These are phyloP conservation scores for Pectinophora gossypiella DNA, from an alignment of 1,140 invertebrate species.

Conservation along the genomic window DNA sequence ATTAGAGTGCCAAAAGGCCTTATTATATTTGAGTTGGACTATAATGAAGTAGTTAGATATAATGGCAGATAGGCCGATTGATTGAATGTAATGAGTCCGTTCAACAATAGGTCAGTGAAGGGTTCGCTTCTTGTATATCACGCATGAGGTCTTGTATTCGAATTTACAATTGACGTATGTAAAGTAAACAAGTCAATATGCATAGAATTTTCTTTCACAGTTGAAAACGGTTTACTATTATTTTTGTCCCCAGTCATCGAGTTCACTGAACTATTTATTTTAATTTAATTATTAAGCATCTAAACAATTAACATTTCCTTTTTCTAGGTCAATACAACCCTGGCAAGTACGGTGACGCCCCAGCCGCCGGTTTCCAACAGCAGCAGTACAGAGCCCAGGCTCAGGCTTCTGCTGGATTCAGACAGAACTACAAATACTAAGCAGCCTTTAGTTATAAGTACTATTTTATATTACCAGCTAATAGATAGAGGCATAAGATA, in stretches of 20 bases:
- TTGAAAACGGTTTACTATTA: too few species aligned
- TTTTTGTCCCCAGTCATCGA: neutral
- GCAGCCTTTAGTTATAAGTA: neutral
- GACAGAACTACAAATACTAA: constrained; percentile 60
- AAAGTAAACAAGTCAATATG: neutral
- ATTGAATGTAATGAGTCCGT: neutral
- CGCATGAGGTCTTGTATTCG: too few species aligned
- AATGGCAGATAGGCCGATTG: neutral
- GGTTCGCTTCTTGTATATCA: too few species aligned
- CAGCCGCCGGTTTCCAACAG: constrained; percentile 24
- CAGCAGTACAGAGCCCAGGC: constrained; percentile 42
- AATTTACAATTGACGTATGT: too few species aligned
- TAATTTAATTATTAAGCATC: neutral
- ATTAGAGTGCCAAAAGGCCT: too few species aligned
- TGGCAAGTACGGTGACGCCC: constrained; percentile 48
- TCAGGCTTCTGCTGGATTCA: constrained; percentile 44
- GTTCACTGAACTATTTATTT: too few species aligned
- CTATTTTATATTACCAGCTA: constrained; percentile 4
- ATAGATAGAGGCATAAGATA: neutral
- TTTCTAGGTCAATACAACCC: constrained; percentile 66
- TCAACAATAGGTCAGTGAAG: constrained; percentile 11
- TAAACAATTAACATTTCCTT: constrained; percentile 8
- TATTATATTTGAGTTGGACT: too few species aligned
- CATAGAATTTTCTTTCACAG: neutral
- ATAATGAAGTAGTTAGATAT: neutral